Evolutionary conservation across 2,113 vertebrate species (phyloP), one percentile per base, ranked within the genome.

Genomic region (Recurvirostra avosetta): DNA sequence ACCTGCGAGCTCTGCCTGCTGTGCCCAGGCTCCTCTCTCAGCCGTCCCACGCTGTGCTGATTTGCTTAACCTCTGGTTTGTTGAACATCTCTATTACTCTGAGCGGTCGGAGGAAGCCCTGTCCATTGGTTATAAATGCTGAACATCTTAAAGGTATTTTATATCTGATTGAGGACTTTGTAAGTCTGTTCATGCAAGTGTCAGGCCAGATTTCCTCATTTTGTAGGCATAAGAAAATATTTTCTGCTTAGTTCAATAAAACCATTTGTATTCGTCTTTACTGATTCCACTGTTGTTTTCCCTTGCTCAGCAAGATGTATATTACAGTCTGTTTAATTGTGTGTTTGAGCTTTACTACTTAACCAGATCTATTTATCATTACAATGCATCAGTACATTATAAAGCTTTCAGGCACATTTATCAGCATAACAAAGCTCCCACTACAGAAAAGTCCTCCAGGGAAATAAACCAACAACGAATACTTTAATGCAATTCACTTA

Each of bases 221-320:
- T 29, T 73, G 62, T 26, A 79, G 84, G 77, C 77, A 79, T 23
- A 92, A 22, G 88, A 63, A 83, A 83, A 19, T 88, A 86, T 90
- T 86, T 97, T 95, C 82, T 91, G 79, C 87, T 94, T 86, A 90
- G 94, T 94, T 94, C 90, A 82, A 86, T 90, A 92, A 92, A 97
- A 38, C 79, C 43, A 76, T 94, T 95, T 94, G 88, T 78, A 97
- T 97, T 96, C 95, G 79, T 96, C 94, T 86, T 86, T 83, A 86
- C 85, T 90, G 88, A 96, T 89, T 94, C 88, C 88, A 86, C 86
- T 59, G 49, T 76, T 93, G 92, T 93, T 97, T 95, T 78, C 75
- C 96, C 77, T 95, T 94, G 90, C 95, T 97, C 97, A 97, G 97
- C 95, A 97, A 96, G 96, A 96, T 93, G 87, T 92, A 94, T 94